Evolutionary conservation across 2,113 vertebrate genomes (phyloP).

Genomic region (Osmerus mordax): DNA sequence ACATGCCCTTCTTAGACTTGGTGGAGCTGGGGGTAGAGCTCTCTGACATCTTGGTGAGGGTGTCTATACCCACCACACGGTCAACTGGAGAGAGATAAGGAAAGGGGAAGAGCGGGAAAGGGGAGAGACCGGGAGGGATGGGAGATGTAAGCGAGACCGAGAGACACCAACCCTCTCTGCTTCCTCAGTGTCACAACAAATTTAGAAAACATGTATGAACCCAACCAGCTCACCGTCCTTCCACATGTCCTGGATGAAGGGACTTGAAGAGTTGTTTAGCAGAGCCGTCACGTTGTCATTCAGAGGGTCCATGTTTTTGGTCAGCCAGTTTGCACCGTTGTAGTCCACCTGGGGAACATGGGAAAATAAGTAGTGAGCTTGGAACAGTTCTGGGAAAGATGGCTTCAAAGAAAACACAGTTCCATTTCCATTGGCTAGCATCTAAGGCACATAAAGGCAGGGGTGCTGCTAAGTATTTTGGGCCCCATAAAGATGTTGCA

Average conservation of each 20-base stretch:
- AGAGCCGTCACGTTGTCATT: slow-evolving; percentile 91
- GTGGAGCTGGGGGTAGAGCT: slow-evolving; percentile 82
- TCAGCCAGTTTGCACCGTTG: slow-evolving; percentile 87
- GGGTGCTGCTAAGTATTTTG: too few relatives aligned
- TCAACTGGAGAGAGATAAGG: slow-evolving; percentile 74
- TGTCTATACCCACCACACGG: slow-evolving; percentile 92
- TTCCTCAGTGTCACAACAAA: neutral
- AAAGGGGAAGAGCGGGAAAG: neutral
- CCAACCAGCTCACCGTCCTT: slow-evolving; percentile 80
- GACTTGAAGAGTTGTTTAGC: slow-evolving; percentile 88
- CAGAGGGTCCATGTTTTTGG: slow-evolving; percentile 97
- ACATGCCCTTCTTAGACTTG: slow-evolving; percentile 98
- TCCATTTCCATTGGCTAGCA: too few relatives aligned
- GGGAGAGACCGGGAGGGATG: neutral
- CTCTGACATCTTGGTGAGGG: slow-evolving; percentile 93
- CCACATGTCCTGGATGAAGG: slow-evolving; percentile 92
- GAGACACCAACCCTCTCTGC: neutral
- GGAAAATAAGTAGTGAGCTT: neutral
- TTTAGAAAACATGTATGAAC: neutral
- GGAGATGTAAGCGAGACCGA: neutral
- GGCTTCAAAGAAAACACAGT: too few relatives aligned
- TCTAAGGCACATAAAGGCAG: too few relatives aligned
- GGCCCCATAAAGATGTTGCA: too few relatives aligned
- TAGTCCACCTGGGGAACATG: slow-evolving; percentile 82
- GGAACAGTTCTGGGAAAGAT: too few relatives aligned